Percentiles rank a stretch among this genome's conserved stretches.
Conservation (phyloP, 2,113 vertebrate genomes). For the Pelusios castaneus region DNA sequence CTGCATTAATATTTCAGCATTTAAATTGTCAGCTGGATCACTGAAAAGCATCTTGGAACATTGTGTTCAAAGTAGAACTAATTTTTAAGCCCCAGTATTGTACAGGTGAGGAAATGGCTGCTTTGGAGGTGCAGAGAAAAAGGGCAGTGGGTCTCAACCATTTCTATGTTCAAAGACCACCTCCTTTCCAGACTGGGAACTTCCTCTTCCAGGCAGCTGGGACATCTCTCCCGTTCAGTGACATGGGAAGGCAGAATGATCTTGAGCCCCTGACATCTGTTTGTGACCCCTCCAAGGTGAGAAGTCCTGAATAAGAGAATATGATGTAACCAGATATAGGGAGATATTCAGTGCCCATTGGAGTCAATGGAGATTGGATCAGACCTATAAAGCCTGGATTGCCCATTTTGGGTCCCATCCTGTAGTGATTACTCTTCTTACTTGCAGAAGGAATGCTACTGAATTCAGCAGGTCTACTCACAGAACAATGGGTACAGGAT, state of each 20-base stretch:
- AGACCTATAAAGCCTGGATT: neutral
- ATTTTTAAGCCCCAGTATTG: neutral
- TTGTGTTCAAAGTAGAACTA: neutral
- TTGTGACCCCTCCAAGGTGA: neutral
- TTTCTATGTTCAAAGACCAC: neutral
- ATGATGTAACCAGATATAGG: neutral
- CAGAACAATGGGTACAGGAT: neutral
- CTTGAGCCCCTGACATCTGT: neutral
- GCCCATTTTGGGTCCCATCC: neutral
- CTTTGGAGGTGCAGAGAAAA: neutral
- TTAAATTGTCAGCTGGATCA: neutral
- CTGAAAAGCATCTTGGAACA: neutral
- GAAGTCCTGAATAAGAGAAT: neutral
- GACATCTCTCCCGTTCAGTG: neutral
- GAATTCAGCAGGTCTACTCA: neutral
- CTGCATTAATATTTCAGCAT: neutral
- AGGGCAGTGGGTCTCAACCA: neutral
- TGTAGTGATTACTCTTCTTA: neutral
- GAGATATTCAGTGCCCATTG: too few relatives aligned
- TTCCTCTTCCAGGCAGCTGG: neutral
- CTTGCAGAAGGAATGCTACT: neutral
- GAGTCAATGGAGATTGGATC: neutral
- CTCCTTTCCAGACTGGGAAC: neutral
- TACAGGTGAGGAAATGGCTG: neutral
- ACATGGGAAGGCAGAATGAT: neutral